Evolutionary conservation across 1,140 invertebrate genomes (phyloP).

Genomic region (Aporrectodea caliginosa): DNA sequence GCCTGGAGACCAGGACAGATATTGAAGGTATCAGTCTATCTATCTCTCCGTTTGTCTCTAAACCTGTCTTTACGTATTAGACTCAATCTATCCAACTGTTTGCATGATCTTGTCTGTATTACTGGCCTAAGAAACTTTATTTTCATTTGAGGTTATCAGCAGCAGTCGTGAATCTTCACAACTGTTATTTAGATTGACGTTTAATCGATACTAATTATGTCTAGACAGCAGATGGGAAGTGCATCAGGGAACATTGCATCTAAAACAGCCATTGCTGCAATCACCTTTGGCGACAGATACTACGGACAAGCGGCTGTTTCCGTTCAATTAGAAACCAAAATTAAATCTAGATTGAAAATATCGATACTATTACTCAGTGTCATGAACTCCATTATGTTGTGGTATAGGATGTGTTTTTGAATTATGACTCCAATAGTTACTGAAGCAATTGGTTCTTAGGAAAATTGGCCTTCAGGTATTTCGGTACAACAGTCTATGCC

Average conservation of each 20-base stretch:
- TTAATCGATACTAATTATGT: neutral
- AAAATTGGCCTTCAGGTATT: too few relatives aligned
- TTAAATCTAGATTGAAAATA: too few relatives aligned
- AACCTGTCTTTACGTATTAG: neutral
- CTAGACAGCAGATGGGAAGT: neutral
- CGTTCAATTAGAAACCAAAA: too few relatives aligned
- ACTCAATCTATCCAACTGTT: too few relatives aligned
- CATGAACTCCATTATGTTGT: neutral
- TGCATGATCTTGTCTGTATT: too few relatives aligned
- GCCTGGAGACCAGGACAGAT: neutral
- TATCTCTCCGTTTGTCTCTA: neutral
- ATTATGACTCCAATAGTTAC: too few relatives aligned
- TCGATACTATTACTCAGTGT: too few relatives aligned
- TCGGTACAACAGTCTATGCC: too few relatives aligned
- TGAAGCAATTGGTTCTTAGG: too few relatives aligned
- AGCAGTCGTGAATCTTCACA: neutral
- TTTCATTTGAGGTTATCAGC: too few relatives aligned
- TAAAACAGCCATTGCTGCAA: conserved; percentile 4
- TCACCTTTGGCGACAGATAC: neutral
- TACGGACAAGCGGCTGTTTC: neutral
- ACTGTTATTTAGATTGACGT: neutral
- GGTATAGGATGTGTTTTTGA: neutral
- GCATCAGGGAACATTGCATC: neutral
- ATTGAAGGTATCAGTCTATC: neutral
- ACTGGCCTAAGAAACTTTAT: neutral